These are phyloP conservation scores for Plebejus anna DNA, from an alignment of 2,888 invertebrate species.

Conservation along the genomic window DNA sequence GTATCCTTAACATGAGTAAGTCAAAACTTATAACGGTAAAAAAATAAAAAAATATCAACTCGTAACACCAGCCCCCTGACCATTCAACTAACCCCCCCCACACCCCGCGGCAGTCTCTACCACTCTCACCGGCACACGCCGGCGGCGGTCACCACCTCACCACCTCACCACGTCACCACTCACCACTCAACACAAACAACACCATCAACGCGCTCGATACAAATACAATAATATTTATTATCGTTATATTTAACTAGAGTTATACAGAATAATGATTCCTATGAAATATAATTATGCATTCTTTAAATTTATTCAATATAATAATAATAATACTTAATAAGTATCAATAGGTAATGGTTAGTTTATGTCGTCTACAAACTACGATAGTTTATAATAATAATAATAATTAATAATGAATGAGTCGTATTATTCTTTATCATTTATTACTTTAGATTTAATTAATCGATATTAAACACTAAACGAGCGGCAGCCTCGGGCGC, in stretches of 20 bases:
- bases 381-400: slow-evolving; percentile 67
- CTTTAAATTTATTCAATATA: slow-evolving; percentile 79
- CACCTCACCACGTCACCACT: slow-evolving; percentile 8
- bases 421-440: slow-evolving; percentile 74
- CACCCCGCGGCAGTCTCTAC: slow-evolving; percentile 17
- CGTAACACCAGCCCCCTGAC: slow-evolving; percentile 73
- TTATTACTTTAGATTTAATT: slow-evolving; percentile 70
- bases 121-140: slow-evolving; percentile 15
- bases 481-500: slow-evolving; percentile 70
- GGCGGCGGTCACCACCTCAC: neutral
- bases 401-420: slow-evolving; percentile 71
- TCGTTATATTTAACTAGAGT: slow-evolving; percentile 80
- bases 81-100: slow-evolving; percentile 30
- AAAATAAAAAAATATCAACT: slow-evolving; percentile 79
- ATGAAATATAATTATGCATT: slow-evolving; percentile 81
- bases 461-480: slow-evolving; percentile 73
- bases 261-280: slow-evolving; percentile 81
- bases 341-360: slow-evolving; percentile 80
- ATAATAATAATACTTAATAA: slow-evolving; percentile 80
- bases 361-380: slow-evolving; percentile 77
- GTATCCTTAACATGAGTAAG: slow-evolving; percentile 70
- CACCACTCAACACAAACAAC: slow-evolving; percentile 43
- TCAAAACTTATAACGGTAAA: slow-evolving; percentile 79
- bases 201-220: slow-evolving; percentile 58
- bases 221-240: slow-evolving; percentile 72